A percentile compares a stretch with the other conserved stretches of the same genome.
phyloP scores from a whole-genome alignment of 1,140 invertebrate genomes.

The Zaprionus vittiger region DNA sequence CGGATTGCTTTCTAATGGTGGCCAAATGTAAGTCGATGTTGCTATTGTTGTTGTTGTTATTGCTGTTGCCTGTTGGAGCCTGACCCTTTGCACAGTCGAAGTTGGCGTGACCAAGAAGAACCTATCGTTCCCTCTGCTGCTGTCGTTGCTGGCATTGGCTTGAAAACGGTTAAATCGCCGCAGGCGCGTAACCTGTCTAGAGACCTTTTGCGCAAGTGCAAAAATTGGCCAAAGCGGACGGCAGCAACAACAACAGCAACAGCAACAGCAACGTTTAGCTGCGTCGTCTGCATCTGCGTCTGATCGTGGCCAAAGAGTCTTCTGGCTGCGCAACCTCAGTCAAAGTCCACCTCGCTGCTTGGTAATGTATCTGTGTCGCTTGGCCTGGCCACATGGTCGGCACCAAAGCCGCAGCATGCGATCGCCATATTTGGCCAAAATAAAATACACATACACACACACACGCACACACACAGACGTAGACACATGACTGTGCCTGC shows the following conservation, averaged over 20 bases:
- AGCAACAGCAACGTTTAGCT: slow-evolving; percentile 52
- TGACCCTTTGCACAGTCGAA: slow-evolving; percentile 63
- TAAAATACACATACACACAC: slow-evolving; percentile 26
- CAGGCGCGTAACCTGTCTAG: slow-evolving; percentile 81
- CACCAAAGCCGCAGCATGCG: slow-evolving; percentile 73
- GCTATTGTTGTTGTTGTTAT: slow-evolving; percentile 6
- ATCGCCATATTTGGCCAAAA: slow-evolving; percentile 80
- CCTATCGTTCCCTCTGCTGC: not conserved
- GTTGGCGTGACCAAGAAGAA: slow-evolving; percentile 63
- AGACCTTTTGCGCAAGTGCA: slow-evolving; percentile 83
- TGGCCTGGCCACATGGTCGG: slow-evolving; percentile 57
- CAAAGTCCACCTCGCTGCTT: slow-evolving; percentile 44
- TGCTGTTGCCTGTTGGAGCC: slow-evolving; percentile 15
- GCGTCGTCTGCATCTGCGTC: slow-evolving; percentile 16
- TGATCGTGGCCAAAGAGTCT: slow-evolving; percentile 19
- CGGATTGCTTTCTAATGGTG: slow-evolving; percentile 80
- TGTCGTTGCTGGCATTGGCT: slow-evolving; percentile 34
- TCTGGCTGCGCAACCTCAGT: slow-evolving; percentile 20
- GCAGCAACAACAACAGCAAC: slow-evolving; percentile 18
- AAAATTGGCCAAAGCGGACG: slow-evolving; percentile 76
- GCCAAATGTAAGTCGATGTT: slow-evolving; percentile 65
- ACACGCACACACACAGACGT: not conserved
- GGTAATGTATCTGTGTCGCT: slow-evolving; percentile 65
- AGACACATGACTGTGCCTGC: not conserved
- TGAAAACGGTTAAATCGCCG: slow-evolving; percentile 78